Evolutionary conservation across 1,140 invertebrate species (phyloP).

Genomic region (Pectinophora gossypiella): DNA sequence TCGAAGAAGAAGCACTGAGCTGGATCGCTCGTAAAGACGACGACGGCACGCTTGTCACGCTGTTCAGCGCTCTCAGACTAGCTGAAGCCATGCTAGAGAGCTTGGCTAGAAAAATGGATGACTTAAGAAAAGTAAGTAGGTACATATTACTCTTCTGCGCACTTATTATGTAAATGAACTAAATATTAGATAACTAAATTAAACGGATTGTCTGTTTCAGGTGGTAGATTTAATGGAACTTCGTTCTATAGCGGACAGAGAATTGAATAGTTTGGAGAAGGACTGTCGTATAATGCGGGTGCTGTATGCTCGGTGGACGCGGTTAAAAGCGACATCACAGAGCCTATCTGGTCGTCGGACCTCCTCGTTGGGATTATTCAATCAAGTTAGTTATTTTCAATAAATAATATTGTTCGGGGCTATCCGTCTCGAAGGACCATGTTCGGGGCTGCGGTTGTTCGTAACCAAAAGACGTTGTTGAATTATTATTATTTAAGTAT

Average conservation of each 20-base stretch:
- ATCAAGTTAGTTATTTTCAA: no score
- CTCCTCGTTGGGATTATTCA: slow-evolving; percentile 27
- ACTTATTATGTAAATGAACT: not conserved
- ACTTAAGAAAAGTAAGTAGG: slow-evolving; percentile 48
- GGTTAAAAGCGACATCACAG: slow-evolving; percentile 45
- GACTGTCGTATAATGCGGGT: slow-evolving; percentile 37
- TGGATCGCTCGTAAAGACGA: slow-evolving; percentile 32
- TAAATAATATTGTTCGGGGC: no score
- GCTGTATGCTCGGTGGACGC: slow-evolving; percentile 45
- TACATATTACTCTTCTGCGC: not conserved
- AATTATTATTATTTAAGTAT: no score
- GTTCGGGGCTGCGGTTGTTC: no score
- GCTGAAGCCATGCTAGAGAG: slow-evolving; percentile 65
- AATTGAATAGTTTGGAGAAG: slow-evolving; percentile 45
- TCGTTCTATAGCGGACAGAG: slow-evolving; percentile 53
- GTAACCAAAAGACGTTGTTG: no score
- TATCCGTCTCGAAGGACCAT: no score
- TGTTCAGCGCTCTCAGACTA: slow-evolving; percentile 51
- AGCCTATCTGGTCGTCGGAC: slow-evolving; percentile 41
- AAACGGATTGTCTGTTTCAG: slow-evolving; percentile 27
- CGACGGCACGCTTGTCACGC: slow-evolving; percentile 34
- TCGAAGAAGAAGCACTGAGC: slow-evolving; percentile 51
- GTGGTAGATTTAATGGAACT: slow-evolving; percentile 64
- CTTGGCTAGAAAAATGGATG: slow-evolving; percentile 59
- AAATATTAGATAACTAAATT: no score